phyloP scores from a whole-genome alignment of 2,113 vertebrate species.

The Gorilla gorilla region DNA sequence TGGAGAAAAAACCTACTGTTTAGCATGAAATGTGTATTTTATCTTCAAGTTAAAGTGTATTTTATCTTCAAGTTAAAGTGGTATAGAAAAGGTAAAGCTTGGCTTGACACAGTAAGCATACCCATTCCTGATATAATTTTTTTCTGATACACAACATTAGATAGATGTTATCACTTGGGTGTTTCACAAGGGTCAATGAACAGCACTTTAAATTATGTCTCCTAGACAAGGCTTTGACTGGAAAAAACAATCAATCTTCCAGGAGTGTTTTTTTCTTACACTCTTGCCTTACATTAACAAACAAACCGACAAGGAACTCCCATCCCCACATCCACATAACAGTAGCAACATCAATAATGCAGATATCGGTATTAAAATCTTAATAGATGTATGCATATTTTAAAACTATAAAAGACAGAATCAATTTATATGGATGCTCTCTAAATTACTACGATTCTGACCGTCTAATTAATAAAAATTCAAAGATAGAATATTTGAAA shows the following conservation, averaged over 20 bases:
- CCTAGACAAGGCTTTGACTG: neutral
- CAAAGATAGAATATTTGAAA: conserved; percentile 9
- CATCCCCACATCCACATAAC: neutral
- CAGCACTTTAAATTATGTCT: neutral
- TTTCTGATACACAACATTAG: neutral
- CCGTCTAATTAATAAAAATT: conserved; percentile 37
- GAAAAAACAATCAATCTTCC: neutral
- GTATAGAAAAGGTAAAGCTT: neutral
- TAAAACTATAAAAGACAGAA: neutral
- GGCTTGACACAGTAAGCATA: neutral
- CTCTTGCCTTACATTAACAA: neutral
- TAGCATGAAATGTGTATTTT: neutral
- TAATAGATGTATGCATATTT: neutral
- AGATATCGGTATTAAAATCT: neutral
- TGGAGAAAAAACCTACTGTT: neutral
- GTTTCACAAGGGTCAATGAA: neutral
- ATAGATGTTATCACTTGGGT: neutral
- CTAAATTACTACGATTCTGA: neutral
- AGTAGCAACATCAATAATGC: neutral
- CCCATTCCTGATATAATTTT: neutral
- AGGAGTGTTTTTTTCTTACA: neutral
- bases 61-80: neutral
- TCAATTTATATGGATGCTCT: neutral
- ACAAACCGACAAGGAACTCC: neutral
- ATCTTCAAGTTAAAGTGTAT: neutral